A percentile compares a stretch with the other conserved stretches of the same genome.
phyloP scores from a whole-genome alignment of 2,888 invertebrate species.

The Pandemis corylana region DNA sequence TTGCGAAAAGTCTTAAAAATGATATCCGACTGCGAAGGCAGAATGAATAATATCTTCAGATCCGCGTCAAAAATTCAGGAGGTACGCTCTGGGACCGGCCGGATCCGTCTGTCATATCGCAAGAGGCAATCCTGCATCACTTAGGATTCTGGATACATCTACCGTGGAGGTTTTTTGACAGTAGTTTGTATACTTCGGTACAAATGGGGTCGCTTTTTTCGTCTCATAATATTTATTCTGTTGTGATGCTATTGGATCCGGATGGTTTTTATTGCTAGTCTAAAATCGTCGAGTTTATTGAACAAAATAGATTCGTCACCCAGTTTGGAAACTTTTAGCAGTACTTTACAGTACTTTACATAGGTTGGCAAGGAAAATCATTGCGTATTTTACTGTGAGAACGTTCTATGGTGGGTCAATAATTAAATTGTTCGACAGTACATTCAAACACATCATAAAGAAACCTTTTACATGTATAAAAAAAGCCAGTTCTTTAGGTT shows the following conservation, averaged over 20 bases:
- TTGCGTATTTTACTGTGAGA: no score
- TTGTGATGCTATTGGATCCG: background rate
- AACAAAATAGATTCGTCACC: no score
- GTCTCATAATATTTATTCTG: background rate
- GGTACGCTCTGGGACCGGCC: constrained; percentile 3
- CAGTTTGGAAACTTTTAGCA: no score
- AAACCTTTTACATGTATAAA: no score
- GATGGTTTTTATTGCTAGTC: background rate
- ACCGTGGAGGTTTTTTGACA: constrained; percentile 2
- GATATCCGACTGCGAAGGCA: background rate
- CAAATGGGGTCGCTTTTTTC: background rate
- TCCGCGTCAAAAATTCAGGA: constrained; percentile 15
- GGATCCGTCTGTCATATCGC: background rate
- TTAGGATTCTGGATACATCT: constrained; percentile 6
- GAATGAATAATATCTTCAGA: constrained; percentile 18
- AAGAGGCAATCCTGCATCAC: constrained; percentile 11
- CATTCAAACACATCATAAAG: no score
- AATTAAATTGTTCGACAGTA: no score
- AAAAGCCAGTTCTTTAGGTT: no score
- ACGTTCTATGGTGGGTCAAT: no score
- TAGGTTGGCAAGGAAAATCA: no score
- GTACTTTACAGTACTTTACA: no score
- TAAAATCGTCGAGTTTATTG: no score
- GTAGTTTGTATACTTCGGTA: background rate
- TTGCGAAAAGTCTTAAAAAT: constrained; percentile 8